Percentiles rank a stretch among this genome's conserved stretches.
Evolutionary conservation across 2,113 vertebrate species (phyloP).

Genomic region (Australoheros scitulus): DNA sequence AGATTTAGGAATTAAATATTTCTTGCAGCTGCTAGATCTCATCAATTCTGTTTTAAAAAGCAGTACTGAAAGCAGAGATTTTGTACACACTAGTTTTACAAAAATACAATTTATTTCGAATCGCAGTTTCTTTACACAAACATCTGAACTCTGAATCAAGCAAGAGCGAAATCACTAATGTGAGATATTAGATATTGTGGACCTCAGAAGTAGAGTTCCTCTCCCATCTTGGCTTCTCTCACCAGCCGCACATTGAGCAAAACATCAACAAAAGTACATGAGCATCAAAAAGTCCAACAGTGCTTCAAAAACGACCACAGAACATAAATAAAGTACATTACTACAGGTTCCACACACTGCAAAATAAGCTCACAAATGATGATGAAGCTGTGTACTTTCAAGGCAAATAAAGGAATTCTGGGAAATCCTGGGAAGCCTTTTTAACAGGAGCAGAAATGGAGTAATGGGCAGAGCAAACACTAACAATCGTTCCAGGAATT

Average conservation of each 20-base stretch:
- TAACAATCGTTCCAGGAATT: neutral
- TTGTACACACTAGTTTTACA: constrained; percentile 58
- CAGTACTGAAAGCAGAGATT: constrained; percentile 49
- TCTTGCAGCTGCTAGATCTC: neutral
- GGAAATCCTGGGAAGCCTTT: neutral
- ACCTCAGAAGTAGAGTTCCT: neutral
- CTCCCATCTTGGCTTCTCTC: neutral
- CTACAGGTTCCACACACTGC: neutral
- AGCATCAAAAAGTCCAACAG: constrained; percentile 3
- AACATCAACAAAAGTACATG: neutral
- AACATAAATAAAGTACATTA: constrained; percentile 52
- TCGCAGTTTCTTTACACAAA: constrained; percentile 38
- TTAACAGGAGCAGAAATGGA: neutral
- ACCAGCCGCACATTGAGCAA: constrained; percentile 12
- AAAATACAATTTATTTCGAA: constrained; percentile 72
- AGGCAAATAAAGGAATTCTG: neutral
- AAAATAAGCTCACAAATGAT: neutral
- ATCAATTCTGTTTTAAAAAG: constrained; percentile 8
- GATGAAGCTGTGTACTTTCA: neutral
- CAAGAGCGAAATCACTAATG: neutral
- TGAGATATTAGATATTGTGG: neutral
- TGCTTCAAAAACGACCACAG: neutral
- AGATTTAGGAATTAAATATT: neutral
- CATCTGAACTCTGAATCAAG: neutral
- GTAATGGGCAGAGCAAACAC: neutral